Percentiles rank a stretch among this genome's conserved stretches.
phyloP scores from a whole-genome alignment of 2,888 invertebrate species.

The Loripinus fragilis region DNA sequence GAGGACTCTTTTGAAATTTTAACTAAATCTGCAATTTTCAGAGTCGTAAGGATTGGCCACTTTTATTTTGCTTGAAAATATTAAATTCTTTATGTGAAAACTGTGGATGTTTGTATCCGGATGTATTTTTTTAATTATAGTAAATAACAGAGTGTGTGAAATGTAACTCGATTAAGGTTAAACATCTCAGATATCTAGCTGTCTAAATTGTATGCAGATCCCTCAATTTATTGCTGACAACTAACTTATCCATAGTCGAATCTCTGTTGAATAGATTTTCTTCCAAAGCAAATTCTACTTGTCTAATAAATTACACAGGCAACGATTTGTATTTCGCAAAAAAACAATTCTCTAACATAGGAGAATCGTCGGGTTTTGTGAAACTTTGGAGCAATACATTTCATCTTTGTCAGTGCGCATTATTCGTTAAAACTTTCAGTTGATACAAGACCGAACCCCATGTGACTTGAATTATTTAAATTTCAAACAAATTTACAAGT shows the following conservation, averaged over 20 bases:
- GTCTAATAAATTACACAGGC: conserved; percentile 27
- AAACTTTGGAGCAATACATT: conserved; percentile 34
- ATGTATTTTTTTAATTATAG: no score
- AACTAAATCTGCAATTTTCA: no score
- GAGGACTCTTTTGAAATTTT: no score
- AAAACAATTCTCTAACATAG: conserved; percentile 1
- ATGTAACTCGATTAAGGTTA: not conserved
- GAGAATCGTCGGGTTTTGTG: conserved; percentile 41
- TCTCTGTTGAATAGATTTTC: conserved; percentile 28
- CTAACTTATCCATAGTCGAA: conserved; percentile 31
- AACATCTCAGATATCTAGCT: conserved; percentile 12
- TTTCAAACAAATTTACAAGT: conserved; percentile 49
- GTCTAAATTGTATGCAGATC: not conserved
- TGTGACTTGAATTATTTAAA: conserved; percentile 54
- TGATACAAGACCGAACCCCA: conserved; percentile 40
- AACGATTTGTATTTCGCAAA: conserved; percentile 26
- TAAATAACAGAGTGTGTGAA: no score
- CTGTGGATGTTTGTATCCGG: no score
- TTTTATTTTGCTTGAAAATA: no score
- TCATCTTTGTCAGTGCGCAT: conserved; percentile 56
- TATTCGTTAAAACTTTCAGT: conserved; percentile 48
- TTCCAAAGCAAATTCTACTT: conserved; percentile 24
- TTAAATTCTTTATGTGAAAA: no score
- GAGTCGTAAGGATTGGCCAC: no score
- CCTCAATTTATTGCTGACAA: conserved; percentile 23